Percentiles rank a stretch among this genome's conserved stretches.
Evolutionary conservation across 2,888 invertebrate species (phyloP).

Genomic region (Amiota minor): DNA sequence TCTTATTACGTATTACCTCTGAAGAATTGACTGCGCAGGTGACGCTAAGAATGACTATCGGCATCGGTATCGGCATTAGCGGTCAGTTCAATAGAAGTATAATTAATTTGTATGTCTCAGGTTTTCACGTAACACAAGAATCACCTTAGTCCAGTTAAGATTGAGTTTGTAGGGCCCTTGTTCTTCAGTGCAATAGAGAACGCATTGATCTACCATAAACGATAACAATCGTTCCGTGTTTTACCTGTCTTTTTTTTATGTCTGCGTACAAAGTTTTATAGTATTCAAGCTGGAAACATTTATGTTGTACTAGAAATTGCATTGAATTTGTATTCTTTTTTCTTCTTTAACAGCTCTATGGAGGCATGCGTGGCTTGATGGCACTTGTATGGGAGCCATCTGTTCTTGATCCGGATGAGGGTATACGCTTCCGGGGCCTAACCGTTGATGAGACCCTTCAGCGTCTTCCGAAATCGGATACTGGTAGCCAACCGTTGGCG

Average conservation of each 20-base stretch:
- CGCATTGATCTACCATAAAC: neutral
- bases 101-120: neutral
- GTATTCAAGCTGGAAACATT: too few species aligned
- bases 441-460: constrained; percentile 91
- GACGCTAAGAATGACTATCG: too few species aligned
- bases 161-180: neutral
- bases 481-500: constrained; percentile 81
- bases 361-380: constrained; percentile 88
- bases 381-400: constrained; percentile 91
- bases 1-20: too few species aligned
- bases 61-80: too few species aligned
- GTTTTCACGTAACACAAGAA: neutral
- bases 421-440: constrained; percentile 89
- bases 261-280: too few species aligned
- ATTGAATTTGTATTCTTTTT: too few species aligned
- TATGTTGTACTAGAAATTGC: too few species aligned
- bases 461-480: constrained; percentile 81
- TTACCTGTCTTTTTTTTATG: too few species aligned
- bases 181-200: neutral
- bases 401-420: constrained; percentile 89
- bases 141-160: too few species aligned
- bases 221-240: neutral
- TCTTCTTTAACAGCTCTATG: constrained; percentile 33
- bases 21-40: neutral
- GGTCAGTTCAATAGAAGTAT: neutral